phyloP scores from a whole-genome alignment of 2,797 vertebrate genomes.

The Chaunax sp. region DNA sequence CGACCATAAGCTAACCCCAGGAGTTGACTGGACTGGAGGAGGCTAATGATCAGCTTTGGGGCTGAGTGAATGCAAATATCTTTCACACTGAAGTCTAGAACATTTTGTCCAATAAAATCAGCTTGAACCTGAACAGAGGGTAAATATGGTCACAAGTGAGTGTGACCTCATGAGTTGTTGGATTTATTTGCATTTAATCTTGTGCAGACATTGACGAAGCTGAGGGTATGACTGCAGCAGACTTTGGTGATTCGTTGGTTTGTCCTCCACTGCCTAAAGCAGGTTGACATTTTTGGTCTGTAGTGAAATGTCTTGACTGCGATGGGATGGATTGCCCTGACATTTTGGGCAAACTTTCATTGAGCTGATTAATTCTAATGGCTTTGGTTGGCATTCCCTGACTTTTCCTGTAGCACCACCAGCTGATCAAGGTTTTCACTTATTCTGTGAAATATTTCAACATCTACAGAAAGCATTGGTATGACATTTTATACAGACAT shows the following conservation, averaged over 20 bases:
- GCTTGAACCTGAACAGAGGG: slow-evolving; percentile 4
- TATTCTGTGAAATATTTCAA: background rate
- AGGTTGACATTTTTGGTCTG: background rate
- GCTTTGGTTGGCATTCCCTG: background rate
- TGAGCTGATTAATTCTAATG: background rate
- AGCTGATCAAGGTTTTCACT: background rate
- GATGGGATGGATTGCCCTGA: background rate
- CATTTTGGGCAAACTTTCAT: background rate
- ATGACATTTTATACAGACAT: too few species aligned
- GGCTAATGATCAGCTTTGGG: slow-evolving; percentile 57
- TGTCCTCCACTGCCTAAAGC: background rate
- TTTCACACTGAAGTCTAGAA: slow-evolving; percentile 24
- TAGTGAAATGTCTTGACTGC: background rate
- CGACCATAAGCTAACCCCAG: slow-evolving; percentile 34
- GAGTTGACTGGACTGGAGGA: slow-evolving; percentile 33
- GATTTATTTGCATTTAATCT: too few species aligned
- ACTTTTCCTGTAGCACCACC: background rate
- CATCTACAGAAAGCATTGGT: background rate
- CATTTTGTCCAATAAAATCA: slow-evolving; percentile 19
- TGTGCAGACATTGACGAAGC: too few species aligned
- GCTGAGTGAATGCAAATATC: slow-evolving; percentile 21
- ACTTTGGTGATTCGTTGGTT: background rate
- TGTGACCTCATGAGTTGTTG: background rate
- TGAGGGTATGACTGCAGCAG: background rate
- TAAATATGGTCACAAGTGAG: background rate